A percentile compares a stretch with the other conserved stretches of the same genome.
Evolutionary conservation across 2,113 vertebrate species (phyloP).

Genomic region (Empidonax alnorum): DNA sequence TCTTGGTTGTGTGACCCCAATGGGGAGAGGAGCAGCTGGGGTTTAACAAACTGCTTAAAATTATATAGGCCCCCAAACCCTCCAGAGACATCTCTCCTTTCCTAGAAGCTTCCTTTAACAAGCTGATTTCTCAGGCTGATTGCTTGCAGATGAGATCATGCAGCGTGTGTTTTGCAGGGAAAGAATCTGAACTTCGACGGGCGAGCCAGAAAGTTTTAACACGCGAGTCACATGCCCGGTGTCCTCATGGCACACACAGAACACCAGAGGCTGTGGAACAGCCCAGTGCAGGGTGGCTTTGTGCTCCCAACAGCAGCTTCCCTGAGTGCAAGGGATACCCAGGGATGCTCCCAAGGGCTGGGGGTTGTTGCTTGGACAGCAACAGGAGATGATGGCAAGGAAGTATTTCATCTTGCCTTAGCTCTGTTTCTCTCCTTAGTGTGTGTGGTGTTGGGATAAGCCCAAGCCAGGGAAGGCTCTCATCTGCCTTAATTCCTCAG

Average conservation of each 20-base stretch:
- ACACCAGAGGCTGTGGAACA: background rate
- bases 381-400: slow-evolving; percentile 19
- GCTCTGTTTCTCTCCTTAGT: slow-evolving; percentile 62
- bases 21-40: slow-evolving; percentile 55
- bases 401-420: slow-evolving; percentile 56
- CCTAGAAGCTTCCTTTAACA: slow-evolving; percentile 73
- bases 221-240: slow-evolving; percentile 27
- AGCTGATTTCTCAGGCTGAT: slow-evolving; percentile 74
- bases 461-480: slow-evolving; percentile 26
- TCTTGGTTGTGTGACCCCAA: slow-evolving; percentile 38
- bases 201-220: slow-evolving; percentile 61
- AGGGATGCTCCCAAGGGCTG: background rate
- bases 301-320: background rate
- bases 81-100: slow-evolving; percentile 63
- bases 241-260: slow-evolving; percentile 42
- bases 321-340: background rate
- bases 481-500: slow-evolving; percentile 57
- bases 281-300: background rate
- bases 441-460: slow-evolving; percentile 50
- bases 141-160: slow-evolving; percentile 73
- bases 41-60: slow-evolving; percentile 64
- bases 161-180: slow-evolving; percentile 63
- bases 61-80: slow-evolving; percentile 50
- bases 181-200: slow-evolving; percentile 38
- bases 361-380: slow-evolving; percentile 22